Percentiles rank a stretch among this genome's conserved stretches.
phyloP scores from a whole-genome alignment of 2,888 invertebrate genomes.

The Lasioglossum vierecki region DNA sequence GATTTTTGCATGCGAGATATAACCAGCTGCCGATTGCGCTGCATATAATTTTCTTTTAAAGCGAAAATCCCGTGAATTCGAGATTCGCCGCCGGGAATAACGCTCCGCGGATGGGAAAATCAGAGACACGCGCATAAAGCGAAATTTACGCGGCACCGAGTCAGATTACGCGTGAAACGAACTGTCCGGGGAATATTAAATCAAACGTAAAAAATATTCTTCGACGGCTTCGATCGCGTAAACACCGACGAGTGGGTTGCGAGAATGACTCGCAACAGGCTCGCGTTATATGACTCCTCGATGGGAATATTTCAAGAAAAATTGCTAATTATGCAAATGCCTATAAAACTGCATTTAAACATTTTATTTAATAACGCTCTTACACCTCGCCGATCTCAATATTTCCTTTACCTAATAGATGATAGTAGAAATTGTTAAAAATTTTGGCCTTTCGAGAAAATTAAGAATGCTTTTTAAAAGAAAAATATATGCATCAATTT shows the following conservation, averaged over 20 bases:
- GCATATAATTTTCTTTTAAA: slow-evolving; percentile 5
- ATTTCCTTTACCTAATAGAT: too few species aligned
- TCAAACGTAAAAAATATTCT: slow-evolving; percentile 33
- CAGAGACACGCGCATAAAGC: slow-evolving; percentile 23
- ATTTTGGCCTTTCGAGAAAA: too few species aligned
- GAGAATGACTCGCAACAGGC: not conserved
- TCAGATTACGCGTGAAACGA: slow-evolving; percentile 31
- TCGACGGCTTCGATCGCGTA: not conserved
- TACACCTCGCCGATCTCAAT: too few species aligned
- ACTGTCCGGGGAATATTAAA: slow-evolving; percentile 24
- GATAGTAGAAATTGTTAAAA: too few species aligned
- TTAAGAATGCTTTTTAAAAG: too few species aligned
- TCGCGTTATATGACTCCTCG: not conserved
- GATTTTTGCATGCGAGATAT: not conserved
- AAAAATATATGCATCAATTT: too few species aligned
- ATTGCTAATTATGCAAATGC: not conserved
- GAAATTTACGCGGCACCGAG: slow-evolving; percentile 36
- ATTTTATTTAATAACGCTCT: not conserved
- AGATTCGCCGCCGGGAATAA: slow-evolving; percentile 11
- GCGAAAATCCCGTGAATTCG: not conserved
- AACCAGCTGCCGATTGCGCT: not conserved
- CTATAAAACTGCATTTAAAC: not conserved
- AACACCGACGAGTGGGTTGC: not conserved
- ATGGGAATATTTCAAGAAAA: not conserved
- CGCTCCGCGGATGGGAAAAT: slow-evolving; percentile 26